Base-by-base conservation (phyloP, 2,797 vertebrate species). In the Catharus ustulatus region DNA sequence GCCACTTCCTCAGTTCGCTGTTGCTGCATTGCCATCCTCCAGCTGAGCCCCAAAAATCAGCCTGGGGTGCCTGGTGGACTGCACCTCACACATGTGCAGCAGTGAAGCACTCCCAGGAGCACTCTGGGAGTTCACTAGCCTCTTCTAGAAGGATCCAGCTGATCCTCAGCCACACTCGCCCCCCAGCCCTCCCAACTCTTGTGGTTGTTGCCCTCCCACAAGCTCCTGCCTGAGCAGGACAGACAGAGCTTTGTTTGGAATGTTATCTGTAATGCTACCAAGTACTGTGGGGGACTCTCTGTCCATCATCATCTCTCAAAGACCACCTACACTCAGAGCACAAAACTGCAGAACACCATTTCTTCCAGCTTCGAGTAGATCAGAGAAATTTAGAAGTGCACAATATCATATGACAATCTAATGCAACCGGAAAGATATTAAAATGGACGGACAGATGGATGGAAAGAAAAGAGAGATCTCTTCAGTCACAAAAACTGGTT, bases 11-110 rank as follows among this genome's bases (percentile, higher is more conserved):
- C 72, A 10, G 27, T 13, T 29, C 0, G 0, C 62, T 86, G 48
- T 40, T 71, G 46, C 40, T 36, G 43, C 15, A 5, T 4, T 27
- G 29, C 29, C 51, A 32, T 38, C 49, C 3, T 13, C 22, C 36
- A 12, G 7, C 62, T 30, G 67, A 84, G 40, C 36, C 43, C n/a
- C 51, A 15, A 32, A 52, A 78, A 9, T 24, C 83, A 55, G 34
- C 22, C 20, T 12, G 24, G 48, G 16, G 8, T 6, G 13, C 22
- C 68, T 61, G 64, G 13, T n/a, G 46, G 43, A n/a, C 46, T 64
- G 64, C 38, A 55, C 2, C 32, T 9, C 42, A 9, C 5, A 0
- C 34, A 4, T 2, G 2, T 0, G 8, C 15, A 8, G 42, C n/a
- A 43, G 17, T 1, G 14, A 17, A 80, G 58, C 13, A 8, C 49